These are phyloP conservation scores for Hylaeus volcanicus DNA, from an alignment of 1,140 invertebrate species.

Conservation along the genomic window DNA sequence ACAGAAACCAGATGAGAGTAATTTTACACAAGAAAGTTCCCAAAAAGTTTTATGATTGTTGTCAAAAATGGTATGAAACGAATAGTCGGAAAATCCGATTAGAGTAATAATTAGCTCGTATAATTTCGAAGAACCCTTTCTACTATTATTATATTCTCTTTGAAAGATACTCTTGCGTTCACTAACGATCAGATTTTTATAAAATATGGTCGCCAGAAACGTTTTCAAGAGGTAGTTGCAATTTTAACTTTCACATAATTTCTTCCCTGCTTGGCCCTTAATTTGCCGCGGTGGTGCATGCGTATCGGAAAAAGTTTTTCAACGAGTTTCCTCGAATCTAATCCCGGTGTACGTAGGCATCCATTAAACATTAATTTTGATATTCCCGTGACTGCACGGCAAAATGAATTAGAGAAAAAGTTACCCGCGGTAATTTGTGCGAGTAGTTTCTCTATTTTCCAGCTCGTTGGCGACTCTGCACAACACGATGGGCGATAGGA, in stretches of 20 bases:
- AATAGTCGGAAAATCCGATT: too few species aligned
- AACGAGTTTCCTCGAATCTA: neutral
- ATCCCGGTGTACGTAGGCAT: neutral
- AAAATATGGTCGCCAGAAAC: neutral
- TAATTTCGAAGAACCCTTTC: too few species aligned
- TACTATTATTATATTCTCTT: too few species aligned
- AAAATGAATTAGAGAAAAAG: slow-evolving; percentile 54
- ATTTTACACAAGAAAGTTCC: too few species aligned
- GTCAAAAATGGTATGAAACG: too few species aligned
- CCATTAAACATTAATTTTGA: slow-evolving; percentile 51
- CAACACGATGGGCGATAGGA: slow-evolving; percentile 27
- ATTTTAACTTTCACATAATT: neutral
- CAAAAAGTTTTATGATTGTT: too few species aligned
- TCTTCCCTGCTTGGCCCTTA: neutral
- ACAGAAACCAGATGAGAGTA: too few species aligned
- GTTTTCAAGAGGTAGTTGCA: neutral
- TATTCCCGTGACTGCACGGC: slow-evolving; percentile 18
- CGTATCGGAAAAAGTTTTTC: slow-evolving; percentile 15
- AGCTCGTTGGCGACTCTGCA: slow-evolving; percentile 2
- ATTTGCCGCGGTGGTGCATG: neutral
- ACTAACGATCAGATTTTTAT: too few species aligned
- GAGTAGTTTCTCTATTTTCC: slow-evolving; percentile 46
- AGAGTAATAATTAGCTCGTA: too few species aligned
- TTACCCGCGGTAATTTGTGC: slow-evolving; percentile 46
- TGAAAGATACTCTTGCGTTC: too few species aligned